Conservation (phyloP, 2,113 vertebrate genomes). For the Atlantisia rogersi region DNA sequence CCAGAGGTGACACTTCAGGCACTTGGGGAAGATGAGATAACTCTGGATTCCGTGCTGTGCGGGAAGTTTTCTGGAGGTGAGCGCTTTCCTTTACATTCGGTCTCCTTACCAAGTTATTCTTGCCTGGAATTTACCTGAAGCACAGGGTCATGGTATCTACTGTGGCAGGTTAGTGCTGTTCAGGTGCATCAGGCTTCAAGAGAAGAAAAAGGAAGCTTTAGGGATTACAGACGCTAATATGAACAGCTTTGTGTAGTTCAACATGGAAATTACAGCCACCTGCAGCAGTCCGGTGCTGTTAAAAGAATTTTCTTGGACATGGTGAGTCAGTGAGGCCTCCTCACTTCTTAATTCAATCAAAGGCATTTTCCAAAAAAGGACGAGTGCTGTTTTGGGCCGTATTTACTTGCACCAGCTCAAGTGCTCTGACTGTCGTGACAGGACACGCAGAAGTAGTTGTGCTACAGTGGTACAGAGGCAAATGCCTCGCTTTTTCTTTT, state of each 20-base stretch:
- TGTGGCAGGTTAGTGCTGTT: background rate
- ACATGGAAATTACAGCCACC: background rate
- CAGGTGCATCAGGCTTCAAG: background rate
- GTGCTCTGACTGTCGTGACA: background rate
- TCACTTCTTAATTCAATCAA: background rate
- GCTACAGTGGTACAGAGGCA: background rate
- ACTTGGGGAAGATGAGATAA: conserved; percentile 88
- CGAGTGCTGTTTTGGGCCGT: fast-evolving
- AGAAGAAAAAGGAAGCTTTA: background rate
- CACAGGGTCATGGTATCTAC: fast-evolving
- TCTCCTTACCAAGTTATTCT: fast-evolving
- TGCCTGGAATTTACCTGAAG: too few relatives aligned
- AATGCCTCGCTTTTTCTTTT: background rate
- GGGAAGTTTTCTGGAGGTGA: conserved; percentile 90
- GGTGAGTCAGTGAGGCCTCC: background rate
- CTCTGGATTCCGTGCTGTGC: conserved; percentile 82
- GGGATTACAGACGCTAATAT: background rate
- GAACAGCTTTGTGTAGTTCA: background rate
- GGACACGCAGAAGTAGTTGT: background rate
- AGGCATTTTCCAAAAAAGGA: background rate
- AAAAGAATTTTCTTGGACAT: background rate
- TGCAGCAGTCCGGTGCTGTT: background rate
- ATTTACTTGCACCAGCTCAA: background rate
- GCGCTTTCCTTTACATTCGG: too few relatives aligned
- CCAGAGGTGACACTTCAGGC: conserved; percentile 89